Conservation (phyloP, 2,113 vertebrate genomes). For the Phaethornis superciliosus region DNA sequence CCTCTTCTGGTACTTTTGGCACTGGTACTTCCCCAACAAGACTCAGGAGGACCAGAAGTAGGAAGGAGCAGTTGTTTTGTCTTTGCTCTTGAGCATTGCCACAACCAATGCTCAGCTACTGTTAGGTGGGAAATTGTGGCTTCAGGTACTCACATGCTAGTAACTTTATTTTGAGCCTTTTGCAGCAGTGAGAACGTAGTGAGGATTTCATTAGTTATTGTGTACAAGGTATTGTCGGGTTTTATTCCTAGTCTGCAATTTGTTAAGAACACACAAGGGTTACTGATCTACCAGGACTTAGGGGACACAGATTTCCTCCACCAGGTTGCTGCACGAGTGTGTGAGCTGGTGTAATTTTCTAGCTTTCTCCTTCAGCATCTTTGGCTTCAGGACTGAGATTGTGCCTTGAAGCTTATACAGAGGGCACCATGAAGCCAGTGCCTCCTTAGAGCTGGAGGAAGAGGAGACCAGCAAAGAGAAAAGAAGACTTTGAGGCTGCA, state of each 20-base stretch:
- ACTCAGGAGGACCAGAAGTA: neutral
- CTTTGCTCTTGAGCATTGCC: neutral
- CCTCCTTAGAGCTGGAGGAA: neutral
- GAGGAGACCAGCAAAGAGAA: neutral
- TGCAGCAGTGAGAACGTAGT: neutral
- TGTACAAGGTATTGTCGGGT: neutral
- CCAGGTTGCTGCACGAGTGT: neutral
- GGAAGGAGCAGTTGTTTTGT: neutral
- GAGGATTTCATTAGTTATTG: neutral
- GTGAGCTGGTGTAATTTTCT: neutral
- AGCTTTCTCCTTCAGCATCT: neutral
- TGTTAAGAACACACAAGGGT: neutral
- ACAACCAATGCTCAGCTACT: fast-evolving
- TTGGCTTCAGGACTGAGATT: neutral
- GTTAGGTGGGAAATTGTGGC: neutral
- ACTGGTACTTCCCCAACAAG: fast-evolving
- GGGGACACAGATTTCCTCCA: neutral
- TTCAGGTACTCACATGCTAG: neutral
- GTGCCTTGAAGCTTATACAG: neutral
- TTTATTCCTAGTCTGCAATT: neutral
- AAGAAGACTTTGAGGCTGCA: neutral
- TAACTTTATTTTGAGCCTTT: neutral
- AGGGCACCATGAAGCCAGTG: neutral
- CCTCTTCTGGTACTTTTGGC: neutral
- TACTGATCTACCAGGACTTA: neutral